Evolutionary conservation across 2,113 vertebrate genomes (phyloP).

Genomic region (Turdus rufiventris): DNA sequence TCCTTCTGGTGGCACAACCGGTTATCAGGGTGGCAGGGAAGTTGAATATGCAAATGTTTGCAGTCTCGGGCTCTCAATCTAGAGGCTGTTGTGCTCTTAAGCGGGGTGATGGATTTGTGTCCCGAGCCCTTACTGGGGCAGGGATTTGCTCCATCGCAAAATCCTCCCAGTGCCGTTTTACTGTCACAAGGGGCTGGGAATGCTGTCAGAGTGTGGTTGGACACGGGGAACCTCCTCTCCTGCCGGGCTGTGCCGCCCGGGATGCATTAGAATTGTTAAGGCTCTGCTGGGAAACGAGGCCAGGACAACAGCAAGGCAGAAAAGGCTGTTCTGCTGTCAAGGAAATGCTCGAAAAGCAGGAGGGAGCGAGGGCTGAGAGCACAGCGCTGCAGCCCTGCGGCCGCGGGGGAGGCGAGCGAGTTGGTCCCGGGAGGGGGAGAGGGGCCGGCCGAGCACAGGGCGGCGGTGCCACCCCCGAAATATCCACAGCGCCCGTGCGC

Average conservation of each 20-base stretch:
- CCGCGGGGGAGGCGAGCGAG: neutral
- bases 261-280: neutral
- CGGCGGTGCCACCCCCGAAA: neutral
- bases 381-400: neutral
- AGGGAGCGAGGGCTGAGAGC: neutral
- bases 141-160: neutral
- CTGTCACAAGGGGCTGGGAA: neutral
- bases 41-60: neutral
- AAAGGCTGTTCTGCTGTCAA: slow-evolving; percentile 19
- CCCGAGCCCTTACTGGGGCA: neutral
- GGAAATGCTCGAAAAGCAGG: neutral
- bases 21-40: neutral
- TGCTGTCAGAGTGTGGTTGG: fast-evolving
- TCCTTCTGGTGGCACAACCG: neutral
- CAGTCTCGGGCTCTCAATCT: neutral
- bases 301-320: neutral
- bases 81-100: neutral
- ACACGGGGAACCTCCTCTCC: neutral
- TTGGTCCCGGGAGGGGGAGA: neutral
- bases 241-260: neutral
- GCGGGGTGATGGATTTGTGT: neutral
- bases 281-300: slow-evolving; percentile 5
- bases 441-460: neutral
- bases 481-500: neutral
- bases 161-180: neutral